Evolutionary conservation across 2,113 vertebrate species (phyloP), one percentile per base, ranked within the genome.

Genomic region (Mesoclemmys tuberculata): DNA sequence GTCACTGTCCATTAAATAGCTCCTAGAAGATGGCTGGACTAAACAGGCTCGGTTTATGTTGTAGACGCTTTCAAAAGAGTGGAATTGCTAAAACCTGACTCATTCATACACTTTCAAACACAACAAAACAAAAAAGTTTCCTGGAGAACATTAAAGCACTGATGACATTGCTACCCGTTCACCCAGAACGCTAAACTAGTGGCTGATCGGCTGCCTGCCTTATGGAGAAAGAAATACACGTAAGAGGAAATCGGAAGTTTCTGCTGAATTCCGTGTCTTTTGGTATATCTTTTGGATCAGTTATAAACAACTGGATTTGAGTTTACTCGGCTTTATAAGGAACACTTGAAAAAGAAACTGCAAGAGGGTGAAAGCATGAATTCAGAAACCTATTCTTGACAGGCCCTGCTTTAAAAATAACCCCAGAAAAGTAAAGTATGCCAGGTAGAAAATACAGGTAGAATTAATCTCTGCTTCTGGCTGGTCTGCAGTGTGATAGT

Each of bases 301-400:
- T 95, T 95, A 90, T 78, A 85, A 92, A 82, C 94, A 94, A 97
- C 83, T 92, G 92, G 83, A 93, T 95, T 97, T 96, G 87, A 97
- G 96, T 95, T 96, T 85, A 3, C 46, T 86, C 58, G 92, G 54
- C 35, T 95, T 93, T 93, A 93, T 61, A 38, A 52, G 80, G 84
- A 94, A n/a, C 81, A 90, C 26, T 48, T 77, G 88, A 80, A 93
- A 89, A 83, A 75, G 85, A 86, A 93, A 89, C 56, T 49, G 74
- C 90, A 85, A 58, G 85, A 80, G 89, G 93, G 92, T 19, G 89
- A 49, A 46, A 96, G 93, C 95, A 64, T 89, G 86, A 64, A 71
- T 94, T 90, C 88, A 82, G 82, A 81, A 88, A 68, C 0, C 48
- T 82, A 85, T 61, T 27, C 64, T 64, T 88, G 78, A 52, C 5